Conservation (phyloP, 2,888 invertebrate species). For the Pachydiplax longipennis region DNA sequence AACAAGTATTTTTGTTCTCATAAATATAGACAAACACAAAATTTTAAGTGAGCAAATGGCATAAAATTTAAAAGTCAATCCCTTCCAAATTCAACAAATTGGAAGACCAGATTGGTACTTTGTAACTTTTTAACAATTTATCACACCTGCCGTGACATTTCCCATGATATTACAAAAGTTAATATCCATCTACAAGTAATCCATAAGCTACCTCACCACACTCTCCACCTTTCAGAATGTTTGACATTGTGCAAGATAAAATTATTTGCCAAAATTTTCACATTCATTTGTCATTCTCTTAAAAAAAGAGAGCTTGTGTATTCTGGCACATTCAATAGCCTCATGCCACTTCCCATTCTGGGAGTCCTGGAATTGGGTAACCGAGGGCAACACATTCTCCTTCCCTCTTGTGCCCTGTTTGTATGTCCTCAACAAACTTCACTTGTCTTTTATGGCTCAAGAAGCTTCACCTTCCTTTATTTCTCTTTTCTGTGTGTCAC, state of each 20-base stretch:
- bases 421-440: neutral
- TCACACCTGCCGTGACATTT: constrained; percentile 22
- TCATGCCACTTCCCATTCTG: constrained; percentile 17
- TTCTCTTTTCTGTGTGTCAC: constrained; percentile 40
- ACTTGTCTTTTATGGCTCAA: constrained; percentile 31
- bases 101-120: constrained; percentile 14
- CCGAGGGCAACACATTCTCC: neutral
- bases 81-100: constrained; percentile 20
- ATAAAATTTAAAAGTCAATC: constrained; percentile 13
- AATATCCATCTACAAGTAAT: constrained; percentile 37
- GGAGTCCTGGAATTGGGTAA: constrained; percentile 32
- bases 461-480: neutral
- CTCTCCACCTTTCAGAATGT: constrained; percentile 12
- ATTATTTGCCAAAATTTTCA: neutral
- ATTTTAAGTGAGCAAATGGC: constrained; percentile 20
- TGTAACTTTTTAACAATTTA: constrained; percentile 31
- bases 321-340: neutral
- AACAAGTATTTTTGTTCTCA: constrained; percentile 35
- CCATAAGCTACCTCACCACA: constrained; percentile 18
- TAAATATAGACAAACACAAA: constrained; percentile 23
- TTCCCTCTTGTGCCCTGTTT: neutral
- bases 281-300: constrained; percentile 24
- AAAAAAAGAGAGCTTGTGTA: constrained; percentile 3
- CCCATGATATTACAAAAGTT: constrained; percentile 23
- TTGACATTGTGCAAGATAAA: constrained; percentile 13